A percentile compares a stretch with the other conserved stretches of the same genome.
Conservation (phyloP, 2,888 invertebrate genomes). For the Malthinus flaveolus region DNA sequence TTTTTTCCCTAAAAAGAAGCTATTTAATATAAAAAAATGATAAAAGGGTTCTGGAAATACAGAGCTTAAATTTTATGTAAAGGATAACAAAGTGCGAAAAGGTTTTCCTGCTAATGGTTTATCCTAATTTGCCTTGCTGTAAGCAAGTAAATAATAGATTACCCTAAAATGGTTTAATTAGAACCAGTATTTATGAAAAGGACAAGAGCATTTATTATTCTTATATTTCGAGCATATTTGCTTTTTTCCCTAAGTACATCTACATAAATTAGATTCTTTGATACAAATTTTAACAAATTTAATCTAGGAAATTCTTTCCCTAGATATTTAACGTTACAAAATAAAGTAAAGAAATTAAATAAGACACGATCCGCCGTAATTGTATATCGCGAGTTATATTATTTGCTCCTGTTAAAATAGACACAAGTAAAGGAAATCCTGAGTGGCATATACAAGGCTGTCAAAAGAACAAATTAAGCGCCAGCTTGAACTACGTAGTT, state of each 20-base stretch:
- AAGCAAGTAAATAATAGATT: constrained; percentile 34
- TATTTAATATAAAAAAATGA: constrained; percentile 31
- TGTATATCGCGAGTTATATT: constrained; percentile 3
- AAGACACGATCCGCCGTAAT: constrained; percentile 5
- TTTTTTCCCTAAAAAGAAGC: constrained; percentile 18
- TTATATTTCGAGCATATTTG: constrained; percentile 10
- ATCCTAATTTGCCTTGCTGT: constrained; percentile 26
- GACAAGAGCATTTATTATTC: constrained; percentile 19
- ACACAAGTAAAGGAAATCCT: constrained; percentile 17
- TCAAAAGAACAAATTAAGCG: constrained; percentile 17
- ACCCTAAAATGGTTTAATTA: constrained; percentile 29
- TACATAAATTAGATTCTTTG: too few species aligned
- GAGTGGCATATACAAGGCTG: constrained; percentile 9
- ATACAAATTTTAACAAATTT: too few species aligned
- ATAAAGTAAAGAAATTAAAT: neutral
- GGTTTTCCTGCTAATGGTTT: constrained; percentile 28
- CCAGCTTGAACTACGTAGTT: constrained; percentile 10
- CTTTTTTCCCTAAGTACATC: neutral
- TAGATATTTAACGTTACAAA: too few species aligned
- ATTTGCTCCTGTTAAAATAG: constrained; percentile 10
- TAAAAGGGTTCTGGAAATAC: constrained; percentile 33
- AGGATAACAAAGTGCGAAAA: constrained; percentile 34
- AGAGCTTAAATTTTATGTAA: constrained; percentile 34
- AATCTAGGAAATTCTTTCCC: too few species aligned
- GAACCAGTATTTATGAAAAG: constrained; percentile 24